These are phyloP conservation scores for Stichopus horrens DNA, from an alignment of 53 echinoderm and acorn worm species.

Conservation along the genomic window DNA sequence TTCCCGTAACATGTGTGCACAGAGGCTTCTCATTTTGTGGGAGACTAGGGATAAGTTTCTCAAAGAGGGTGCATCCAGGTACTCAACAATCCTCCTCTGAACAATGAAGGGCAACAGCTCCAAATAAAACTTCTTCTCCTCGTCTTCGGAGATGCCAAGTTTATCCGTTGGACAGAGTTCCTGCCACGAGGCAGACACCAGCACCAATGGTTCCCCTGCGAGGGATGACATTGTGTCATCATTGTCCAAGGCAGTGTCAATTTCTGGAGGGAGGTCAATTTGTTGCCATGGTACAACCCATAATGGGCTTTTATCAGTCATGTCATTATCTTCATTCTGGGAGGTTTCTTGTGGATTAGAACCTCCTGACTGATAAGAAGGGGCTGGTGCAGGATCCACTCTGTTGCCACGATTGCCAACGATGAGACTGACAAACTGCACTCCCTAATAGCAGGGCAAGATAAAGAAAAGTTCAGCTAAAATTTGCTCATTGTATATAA, in stretches of 20 bases:
- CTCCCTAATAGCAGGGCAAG: background rate
- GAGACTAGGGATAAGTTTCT: conserved; percentile 52
- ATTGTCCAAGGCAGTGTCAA: background rate
- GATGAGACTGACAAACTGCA: background rate
- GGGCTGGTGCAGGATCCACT: background rate
- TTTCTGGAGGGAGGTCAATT: background rate
- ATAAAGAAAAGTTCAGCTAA: no score
- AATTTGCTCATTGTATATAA: no score
- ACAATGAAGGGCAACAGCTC: conserved; percentile 13
- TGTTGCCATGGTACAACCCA: conserved; percentile 36
- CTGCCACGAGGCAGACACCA: background rate
- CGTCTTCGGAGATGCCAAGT: background rate
- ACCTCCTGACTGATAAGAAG: background rate
- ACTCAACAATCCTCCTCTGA: conserved; percentile 6
- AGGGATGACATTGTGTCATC: no score
- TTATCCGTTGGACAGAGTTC: background rate
- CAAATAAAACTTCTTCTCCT: background rate
- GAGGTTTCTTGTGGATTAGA: background rate
- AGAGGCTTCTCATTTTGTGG: conserved; percentile 48
- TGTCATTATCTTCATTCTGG: background rate
- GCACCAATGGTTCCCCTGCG: background rate
- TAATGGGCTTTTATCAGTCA: background rate
- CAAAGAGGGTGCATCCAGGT: conserved; percentile 32
- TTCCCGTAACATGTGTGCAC: conserved; percentile 54
- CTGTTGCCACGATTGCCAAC: background rate